A percentile compares a stretch with the other conserved stretches of the same genome.
Conservation (phyloP, 2,797 vertebrate species). For the Etheostoma perlongum region DNA sequence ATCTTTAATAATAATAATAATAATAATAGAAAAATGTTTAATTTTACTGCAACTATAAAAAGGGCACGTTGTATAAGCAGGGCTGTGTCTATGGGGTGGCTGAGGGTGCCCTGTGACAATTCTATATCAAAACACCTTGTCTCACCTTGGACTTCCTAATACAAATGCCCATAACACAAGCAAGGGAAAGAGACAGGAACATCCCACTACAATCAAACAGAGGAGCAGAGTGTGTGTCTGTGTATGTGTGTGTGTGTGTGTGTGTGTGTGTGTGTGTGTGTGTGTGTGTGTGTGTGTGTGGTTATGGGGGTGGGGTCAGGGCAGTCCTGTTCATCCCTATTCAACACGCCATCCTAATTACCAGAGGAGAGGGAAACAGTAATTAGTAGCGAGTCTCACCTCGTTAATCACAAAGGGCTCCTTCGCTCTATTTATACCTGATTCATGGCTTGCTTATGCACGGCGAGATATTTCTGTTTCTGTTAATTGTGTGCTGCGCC, state of each 20-base stretch:
- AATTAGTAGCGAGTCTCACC: slow-evolving; percentile 98
- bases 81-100: neutral
- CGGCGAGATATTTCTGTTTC: slow-evolving; percentile 93
- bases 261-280: neutral
- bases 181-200: neutral
- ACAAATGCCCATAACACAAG: neutral
- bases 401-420: slow-evolving; percentile 99
- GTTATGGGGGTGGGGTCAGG: slow-evolving; percentile 83
- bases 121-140: neutral
- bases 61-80: neutral
- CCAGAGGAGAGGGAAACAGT: slow-evolving; percentile 95
- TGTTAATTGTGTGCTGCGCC: slow-evolving; percentile 94
- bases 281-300: slow-evolving; percentile 2
- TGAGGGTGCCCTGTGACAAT: neutral
- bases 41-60: neutral
- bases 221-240: neutral
- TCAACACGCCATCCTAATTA: slow-evolving; percentile 97
- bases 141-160: slow-evolving; percentile 10
- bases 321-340: slow-evolving; percentile 92
- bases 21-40: too few species aligned
- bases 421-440: slow-evolving; percentile 98
- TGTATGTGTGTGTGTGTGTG: slow-evolving; percentile 1
- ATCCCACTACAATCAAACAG: neutral
- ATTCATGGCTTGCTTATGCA: slow-evolving; percentile 96
- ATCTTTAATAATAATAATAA: too few species aligned